Conservation (phyloP, 2,888 invertebrate genomes). For the Andrena fulva region DNA sequence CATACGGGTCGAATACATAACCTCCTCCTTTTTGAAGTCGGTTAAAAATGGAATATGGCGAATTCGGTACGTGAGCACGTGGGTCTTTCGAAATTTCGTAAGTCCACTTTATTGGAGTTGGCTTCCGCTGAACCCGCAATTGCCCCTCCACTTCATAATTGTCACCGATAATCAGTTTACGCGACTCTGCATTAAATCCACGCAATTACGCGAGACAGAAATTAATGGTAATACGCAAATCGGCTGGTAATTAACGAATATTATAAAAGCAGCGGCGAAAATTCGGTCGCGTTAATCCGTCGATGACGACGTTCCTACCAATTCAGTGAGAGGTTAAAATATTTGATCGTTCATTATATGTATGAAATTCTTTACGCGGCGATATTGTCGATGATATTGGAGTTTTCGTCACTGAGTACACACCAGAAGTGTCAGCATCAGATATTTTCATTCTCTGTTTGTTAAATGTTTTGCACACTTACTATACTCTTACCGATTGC, state of each 20-base stretch:
- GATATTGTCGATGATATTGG: background rate
- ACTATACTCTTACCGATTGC: too few species aligned
- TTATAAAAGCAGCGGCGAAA: slow-evolving; percentile 37
- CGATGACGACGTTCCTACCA: background rate
- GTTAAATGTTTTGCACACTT: too few species aligned
- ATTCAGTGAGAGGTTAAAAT: background rate
- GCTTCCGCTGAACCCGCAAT: slow-evolving; percentile 6
- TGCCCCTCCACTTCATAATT: slow-evolving; percentile 10
- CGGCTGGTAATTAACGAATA: slow-evolving; percentile 44
- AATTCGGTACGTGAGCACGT: background rate
- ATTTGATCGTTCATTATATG: background rate
- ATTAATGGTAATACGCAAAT: slow-evolving; percentile 24
- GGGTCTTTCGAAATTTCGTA: background rate
- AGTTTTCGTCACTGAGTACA: background rate
- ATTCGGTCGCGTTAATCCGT: slow-evolving; percentile 32
- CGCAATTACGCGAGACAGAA: slow-evolving; percentile 24
- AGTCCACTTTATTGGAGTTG: background rate
- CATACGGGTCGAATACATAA: too few species aligned
- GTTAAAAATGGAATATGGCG: background rate
- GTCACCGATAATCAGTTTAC: slow-evolving; percentile 32
- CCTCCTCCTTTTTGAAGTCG: too few species aligned
- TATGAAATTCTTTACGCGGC: background rate
- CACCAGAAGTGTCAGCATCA: background rate
- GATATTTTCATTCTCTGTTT: too few species aligned
- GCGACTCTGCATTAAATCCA: slow-evolving; percentile 35